Evolutionary conservation across 2,888 invertebrate species (phyloP).

Genomic region (Phania funesta): DNA sequence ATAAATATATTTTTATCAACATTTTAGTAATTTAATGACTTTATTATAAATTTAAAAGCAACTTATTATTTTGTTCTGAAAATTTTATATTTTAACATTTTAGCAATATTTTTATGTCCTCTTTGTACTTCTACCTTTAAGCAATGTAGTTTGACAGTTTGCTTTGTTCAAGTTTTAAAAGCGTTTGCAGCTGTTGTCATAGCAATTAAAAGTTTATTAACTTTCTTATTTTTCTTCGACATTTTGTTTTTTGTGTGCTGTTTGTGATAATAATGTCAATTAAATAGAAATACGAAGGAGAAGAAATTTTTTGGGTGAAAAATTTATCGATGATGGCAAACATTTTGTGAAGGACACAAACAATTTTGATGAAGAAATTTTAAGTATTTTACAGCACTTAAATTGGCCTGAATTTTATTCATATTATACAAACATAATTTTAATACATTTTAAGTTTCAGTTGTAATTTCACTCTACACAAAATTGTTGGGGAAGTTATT

Average conservation of each 20-base stretch:
- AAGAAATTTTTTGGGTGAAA: background rate
- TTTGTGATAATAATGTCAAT: slow-evolving; percentile 62
- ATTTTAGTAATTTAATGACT: background rate
- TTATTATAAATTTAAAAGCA: slow-evolving; percentile 24
- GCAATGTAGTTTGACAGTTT: slow-evolving; percentile 64
- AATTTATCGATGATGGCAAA: background rate
- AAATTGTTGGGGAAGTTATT: no score
- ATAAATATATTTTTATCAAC: background rate
- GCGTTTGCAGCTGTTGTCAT: slow-evolving; percentile 65
- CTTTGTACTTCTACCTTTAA: slow-evolving; percentile 46
- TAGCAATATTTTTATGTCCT: slow-evolving; percentile 44
- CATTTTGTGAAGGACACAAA: background rate
- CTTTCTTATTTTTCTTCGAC: slow-evolving; percentile 49
- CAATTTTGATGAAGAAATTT: background rate
- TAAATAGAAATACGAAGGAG: slow-evolving; percentile 54
- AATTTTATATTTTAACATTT: slow-evolving; percentile 24
- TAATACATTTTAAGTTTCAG: no score
- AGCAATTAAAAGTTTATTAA: slow-evolving; percentile 67
- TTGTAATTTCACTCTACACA: no score
- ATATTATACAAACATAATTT: no score
- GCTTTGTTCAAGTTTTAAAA: slow-evolving; percentile 60
- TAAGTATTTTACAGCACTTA: background rate
- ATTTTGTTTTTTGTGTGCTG: slow-evolving; percentile 40
- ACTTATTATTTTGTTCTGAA: slow-evolving; percentile 9
- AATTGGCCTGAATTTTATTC: no score